phyloP scores from a whole-genome alignment of 2,113 vertebrate genomes.

The Melanocharis versteri region DNA sequence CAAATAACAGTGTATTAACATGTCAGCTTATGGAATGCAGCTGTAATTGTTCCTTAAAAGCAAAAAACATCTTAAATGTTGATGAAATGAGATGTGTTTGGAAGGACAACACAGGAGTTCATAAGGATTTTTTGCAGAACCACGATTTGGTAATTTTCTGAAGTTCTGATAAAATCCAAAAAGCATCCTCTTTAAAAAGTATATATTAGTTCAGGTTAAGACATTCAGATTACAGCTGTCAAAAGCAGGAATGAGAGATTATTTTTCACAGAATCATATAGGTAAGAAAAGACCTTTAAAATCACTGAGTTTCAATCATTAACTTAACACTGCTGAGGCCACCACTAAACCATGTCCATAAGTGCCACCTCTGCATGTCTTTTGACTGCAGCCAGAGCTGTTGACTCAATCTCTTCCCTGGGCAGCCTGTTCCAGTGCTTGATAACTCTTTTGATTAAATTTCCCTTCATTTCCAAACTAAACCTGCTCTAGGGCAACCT shows the following conservation, averaged over 20 bases:
- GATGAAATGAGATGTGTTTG: neutral
- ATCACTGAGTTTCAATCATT: neutral
- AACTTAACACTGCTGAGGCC: neutral
- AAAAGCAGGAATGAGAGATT: conserved; percentile 20
- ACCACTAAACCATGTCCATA: neutral
- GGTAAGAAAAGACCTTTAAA: neutral
- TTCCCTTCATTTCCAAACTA: neutral
- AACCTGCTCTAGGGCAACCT: neutral
- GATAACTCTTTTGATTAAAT: neutral
- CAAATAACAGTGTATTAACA: neutral
- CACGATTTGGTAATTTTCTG: neutral
- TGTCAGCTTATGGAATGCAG: neutral
- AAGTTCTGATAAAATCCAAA: neutral
- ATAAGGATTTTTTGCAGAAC: neutral
- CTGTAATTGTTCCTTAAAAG: neutral
- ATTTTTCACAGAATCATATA: neutral
- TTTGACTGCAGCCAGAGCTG: neutral
- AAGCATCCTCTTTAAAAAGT: neutral
- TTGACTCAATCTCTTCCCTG: neutral
- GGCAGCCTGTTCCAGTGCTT: neutral
- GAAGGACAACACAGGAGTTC: neutral
- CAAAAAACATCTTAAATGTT: neutral
- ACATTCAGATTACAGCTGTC: conserved; percentile 10
- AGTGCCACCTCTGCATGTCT: neutral
- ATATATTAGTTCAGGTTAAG: neutral